These are phyloP conservation scores for Poecilobothrus nobilitatus DNA, from an alignment of 2,888 invertebrate genomes.

Conservation along the genomic window DNA sequence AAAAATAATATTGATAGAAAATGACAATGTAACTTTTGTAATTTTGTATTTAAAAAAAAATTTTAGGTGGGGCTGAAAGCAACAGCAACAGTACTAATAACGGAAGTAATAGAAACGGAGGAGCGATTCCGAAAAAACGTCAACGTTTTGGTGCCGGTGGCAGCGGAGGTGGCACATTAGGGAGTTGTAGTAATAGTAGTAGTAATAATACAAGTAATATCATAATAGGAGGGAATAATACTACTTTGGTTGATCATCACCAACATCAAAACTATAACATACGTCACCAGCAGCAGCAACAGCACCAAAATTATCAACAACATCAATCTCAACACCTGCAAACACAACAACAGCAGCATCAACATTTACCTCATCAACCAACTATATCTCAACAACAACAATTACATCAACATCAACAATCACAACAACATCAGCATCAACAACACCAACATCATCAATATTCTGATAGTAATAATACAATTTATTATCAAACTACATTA, in stretches of 20 bases:
- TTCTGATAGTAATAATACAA: conserved; percentile 11
- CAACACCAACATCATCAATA: conserved; percentile 14
- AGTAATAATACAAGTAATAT: not conserved
- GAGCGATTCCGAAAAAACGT: conserved; percentile 25
- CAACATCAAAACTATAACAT: conserved; percentile 33
- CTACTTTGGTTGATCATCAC: conserved; percentile 23
- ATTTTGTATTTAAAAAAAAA: not conserved
- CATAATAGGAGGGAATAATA: conserved; percentile 4
- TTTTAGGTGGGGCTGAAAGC: not conserved
- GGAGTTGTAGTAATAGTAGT: conserved; percentile 2
- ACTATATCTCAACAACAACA: conserved; percentile 10
- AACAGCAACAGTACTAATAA: not conserved
- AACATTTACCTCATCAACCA: not conserved
- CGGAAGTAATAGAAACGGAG: conserved; percentile 12
- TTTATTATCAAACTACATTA: conserved; percentile 16
- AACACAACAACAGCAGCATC: conserved; percentile 18
- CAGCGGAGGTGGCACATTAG: conserved; percentile 7
- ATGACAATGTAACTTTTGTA: conserved; percentile 2
- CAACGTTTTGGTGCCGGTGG: conserved; percentile 22
- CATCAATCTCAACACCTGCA: conserved; percentile 28
- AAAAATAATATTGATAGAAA: not conserved
- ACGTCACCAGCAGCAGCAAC: conserved; percentile 12
- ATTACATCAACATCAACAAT: conserved; percentile 5
- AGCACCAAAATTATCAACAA: conserved; percentile 24
- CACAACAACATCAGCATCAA: conserved; percentile 17